Conservation (phyloP, 2,888 invertebrate species). For the Sympetrum striolatum region DNA sequence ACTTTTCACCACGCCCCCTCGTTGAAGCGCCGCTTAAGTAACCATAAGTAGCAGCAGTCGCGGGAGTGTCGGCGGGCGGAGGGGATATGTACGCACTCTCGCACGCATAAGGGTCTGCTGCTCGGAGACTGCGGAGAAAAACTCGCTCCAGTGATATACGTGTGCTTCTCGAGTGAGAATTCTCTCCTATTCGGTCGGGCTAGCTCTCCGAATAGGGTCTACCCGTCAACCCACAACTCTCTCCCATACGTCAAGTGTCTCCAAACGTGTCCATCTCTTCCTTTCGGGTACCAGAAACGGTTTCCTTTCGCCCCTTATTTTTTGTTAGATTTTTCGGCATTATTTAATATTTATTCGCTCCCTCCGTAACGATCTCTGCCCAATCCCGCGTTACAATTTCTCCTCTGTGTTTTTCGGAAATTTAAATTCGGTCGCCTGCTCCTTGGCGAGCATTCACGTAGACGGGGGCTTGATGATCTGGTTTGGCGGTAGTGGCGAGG, state of each 20-base stretch:
- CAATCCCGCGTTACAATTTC: not conserved
- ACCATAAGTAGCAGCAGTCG: slow-evolving; percentile 12
- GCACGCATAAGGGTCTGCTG: not conserved
- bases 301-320: no score
- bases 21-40: slow-evolving; percentile 8
- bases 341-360: no score
- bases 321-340: no score
- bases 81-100: not conserved
- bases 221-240: not conserved
- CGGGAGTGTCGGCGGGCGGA: not conserved
- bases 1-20: slow-evolving; percentile 16
- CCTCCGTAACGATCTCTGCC: not conserved
- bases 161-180: not conserved
- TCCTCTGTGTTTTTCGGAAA: not conserved
- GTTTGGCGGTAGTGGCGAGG: not conserved
- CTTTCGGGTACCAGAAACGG: no score
- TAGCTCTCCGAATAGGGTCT: not conserved
- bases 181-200: no score
- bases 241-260: not conserved
- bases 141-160: not conserved
- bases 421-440: not conserved
- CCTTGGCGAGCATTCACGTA: not conserved
- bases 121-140: not conserved
- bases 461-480: not conserved
- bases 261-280: not conserved